These are phyloP conservation scores for Lapara coniferarum DNA, from an alignment of 2,888 invertebrate genomes.

Conservation along the genomic window DNA sequence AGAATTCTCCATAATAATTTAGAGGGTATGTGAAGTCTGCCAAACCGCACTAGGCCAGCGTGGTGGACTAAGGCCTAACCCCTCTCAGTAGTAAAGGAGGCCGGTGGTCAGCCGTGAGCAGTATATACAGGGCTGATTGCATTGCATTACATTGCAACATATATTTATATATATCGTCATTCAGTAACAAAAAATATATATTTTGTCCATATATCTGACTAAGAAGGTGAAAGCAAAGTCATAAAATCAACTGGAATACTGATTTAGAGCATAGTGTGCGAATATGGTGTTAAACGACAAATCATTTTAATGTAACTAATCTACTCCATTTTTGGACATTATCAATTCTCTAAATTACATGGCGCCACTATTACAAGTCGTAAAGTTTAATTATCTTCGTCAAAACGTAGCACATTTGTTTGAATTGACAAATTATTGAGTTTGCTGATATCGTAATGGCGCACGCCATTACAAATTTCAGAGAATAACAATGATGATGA, in stretches of 20 bases:
- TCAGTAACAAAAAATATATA: too few species aligned
- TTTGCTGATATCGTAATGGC: conserved; percentile 49
- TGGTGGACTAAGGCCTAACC: too few species aligned
- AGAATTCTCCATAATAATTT: too few species aligned
- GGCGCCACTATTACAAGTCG: conserved; percentile 24
- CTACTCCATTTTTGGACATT: conserved; percentile 8
- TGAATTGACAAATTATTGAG: conserved; percentile 39
- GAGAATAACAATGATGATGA: conserved; percentile 69
- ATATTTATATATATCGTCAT: too few species aligned
- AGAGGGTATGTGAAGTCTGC: too few species aligned
- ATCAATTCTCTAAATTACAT: conserved; percentile 8
- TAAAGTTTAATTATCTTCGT: conserved; percentile 25
- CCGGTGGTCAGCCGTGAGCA: too few species aligned
- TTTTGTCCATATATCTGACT: too few species aligned
- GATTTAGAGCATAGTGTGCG: background rate
- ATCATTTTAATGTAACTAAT: background rate
- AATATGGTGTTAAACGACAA: background rate
- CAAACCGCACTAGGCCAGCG: too few species aligned
- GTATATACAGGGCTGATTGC: too few species aligned
- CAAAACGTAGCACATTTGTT: conserved; percentile 25
- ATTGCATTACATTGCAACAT: too few species aligned
- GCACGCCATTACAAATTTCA: conserved; percentile 61
- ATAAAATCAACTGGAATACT: background rate
- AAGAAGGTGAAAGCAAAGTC: too few species aligned
- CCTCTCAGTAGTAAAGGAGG: too few species aligned